Base-by-base conservation (phyloP, 2,113 vertebrate species). In the Urocitellus parryii region DNA sequence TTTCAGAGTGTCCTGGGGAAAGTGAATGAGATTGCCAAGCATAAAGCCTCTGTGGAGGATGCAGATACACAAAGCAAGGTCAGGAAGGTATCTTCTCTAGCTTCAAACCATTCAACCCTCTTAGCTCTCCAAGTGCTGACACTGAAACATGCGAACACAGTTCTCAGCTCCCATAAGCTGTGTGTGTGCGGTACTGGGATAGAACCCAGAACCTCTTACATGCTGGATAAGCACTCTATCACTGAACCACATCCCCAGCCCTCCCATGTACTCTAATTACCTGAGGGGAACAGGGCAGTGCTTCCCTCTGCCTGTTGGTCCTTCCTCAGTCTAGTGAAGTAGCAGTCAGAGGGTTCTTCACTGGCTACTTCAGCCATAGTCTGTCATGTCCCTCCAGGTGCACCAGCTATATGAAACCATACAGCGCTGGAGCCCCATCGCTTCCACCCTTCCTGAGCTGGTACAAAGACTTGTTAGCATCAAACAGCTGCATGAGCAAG, bases 41-140 rank as follows among this genome's bases (percentile, higher is more conserved):
- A 99, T 98, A 99, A 99, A 98, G 96, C 99, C n/a, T 98, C 99
- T 0, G 99, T 99, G 93, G 99, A 99, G 96, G 99, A 99, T 0
- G 99, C 99, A 4, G 99, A 99, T 63, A 99, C 99, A 34, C 99
- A 99, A 98, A 99, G 98, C 98, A 99, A 99, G 99, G 99, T 99
- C 68, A 82, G 98, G 58, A 93, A 82, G 37, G 83, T 45, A 17
- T 27, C 76, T 78, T 63, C 39, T 68, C 58, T 14, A 25, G 68
- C 22, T 63, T 25, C 29, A 39, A 11, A 16, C 42, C 82, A 42
- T 78, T 61, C 37, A 25, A 2, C 17, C 77, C 48, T 77, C 63
- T 76, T 25, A 4, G 39, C 84, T 80, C 24, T 14, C 53, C n/a
- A 34, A 86, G 25, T 68, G 39, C 48, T 73, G 13, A 32, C 9